Percentiles rank a stretch among this genome's conserved stretches.
Conservation (phyloP, 2,797 vertebrate genomes). For the Saguinus oedipus region DNA sequence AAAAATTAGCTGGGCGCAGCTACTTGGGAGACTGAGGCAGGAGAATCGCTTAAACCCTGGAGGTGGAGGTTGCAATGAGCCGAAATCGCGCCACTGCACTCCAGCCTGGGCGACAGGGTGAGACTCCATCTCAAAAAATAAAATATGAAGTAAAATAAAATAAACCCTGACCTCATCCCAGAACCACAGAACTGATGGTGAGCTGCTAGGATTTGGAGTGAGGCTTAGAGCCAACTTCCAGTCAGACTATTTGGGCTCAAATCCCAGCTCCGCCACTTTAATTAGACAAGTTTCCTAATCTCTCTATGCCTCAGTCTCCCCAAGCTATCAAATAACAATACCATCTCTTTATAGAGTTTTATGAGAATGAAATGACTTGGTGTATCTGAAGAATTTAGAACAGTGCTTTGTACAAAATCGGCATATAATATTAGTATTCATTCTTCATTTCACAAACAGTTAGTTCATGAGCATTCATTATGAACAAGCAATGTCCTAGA, state of each 20-base stretch:
- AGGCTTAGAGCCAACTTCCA: neutral
- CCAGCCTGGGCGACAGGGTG: neutral
- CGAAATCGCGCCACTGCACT: neutral
- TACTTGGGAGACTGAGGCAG: neutral
- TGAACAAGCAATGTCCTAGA: neutral
- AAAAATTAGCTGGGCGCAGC: no score
- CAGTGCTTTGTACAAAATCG: constrained; percentile 12
- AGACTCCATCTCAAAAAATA: neutral
- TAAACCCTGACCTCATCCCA: neutral
- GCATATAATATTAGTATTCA: neutral
- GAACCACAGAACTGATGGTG: neutral
- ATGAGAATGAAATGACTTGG: neutral
- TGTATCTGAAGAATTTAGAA: neutral
- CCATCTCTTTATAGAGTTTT: neutral
- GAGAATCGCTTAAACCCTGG: neutral
- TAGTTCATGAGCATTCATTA: neutral
- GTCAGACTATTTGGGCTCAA: neutral
- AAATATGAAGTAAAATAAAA: no score
- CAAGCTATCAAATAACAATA: neutral
- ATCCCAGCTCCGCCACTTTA: neutral
- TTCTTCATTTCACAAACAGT: neutral
- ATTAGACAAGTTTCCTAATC: neutral
- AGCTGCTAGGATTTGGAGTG: neutral
- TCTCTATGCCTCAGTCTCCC: neutral
- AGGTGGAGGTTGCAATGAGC: neutral